phyloP scores from a whole-genome alignment of 2,797 vertebrate species.

The Hyperoplus lanceolatus region DNA sequence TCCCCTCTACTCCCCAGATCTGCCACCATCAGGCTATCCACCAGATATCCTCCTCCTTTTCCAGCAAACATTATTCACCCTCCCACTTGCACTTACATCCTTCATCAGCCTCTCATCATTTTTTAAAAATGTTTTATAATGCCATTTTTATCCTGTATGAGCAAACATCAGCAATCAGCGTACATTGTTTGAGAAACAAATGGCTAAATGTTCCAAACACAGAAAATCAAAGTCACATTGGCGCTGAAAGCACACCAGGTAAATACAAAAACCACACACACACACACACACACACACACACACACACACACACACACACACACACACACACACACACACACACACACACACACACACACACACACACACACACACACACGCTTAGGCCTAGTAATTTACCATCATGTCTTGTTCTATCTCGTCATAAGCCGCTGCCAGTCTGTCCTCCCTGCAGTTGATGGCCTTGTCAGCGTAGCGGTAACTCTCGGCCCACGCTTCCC shows the following conservation, averaged over 20 bases:
- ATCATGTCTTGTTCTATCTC: constrained; percentile 94
- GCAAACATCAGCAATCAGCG: not conserved
- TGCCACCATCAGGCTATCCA: too few relatives aligned
- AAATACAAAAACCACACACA: not conserved
- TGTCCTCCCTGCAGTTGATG: constrained; percentile 88
- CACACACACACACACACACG: not conserved
- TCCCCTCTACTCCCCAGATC: too few relatives aligned
- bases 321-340: not conserved
- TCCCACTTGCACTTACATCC: too few relatives aligned
- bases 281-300: not conserved
- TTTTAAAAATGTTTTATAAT: constrained; percentile 4
- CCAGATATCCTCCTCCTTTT: too few relatives aligned
- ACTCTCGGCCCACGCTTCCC: constrained; percentile 88
- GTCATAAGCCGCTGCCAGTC: constrained; percentile 89
- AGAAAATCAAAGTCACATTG: constrained; percentile 7
- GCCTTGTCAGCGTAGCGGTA: constrained; percentile 84
- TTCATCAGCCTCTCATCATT: too few relatives aligned
- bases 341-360: not conserved
- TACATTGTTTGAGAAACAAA: not conserved
- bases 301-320: not conserved
- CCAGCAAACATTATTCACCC: too few relatives aligned
- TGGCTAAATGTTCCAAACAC: not conserved
- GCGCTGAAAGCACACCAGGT: not conserved
- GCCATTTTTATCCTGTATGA: constrained; percentile 23
- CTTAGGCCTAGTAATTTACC: constrained; percentile 77